Base-by-base conservation (phyloP, 2,888 invertebrate genomes). In the Sesia apiformis region DNA sequence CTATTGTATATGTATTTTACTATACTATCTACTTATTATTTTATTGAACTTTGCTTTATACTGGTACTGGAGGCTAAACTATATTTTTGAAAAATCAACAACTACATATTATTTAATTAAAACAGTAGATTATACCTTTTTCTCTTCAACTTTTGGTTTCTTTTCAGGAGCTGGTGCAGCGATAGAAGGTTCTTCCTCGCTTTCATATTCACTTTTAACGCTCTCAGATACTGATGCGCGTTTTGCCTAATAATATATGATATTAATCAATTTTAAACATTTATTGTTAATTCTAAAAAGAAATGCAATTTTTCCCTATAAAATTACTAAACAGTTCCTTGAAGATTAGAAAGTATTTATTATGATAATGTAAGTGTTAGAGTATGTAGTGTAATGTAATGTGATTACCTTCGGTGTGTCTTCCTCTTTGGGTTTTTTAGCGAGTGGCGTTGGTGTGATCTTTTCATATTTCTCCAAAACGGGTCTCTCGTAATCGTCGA, bases 401-500 rank as follows among this genome's bases (percentile, higher is more conserved):
- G 69, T 74, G 74, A 52, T 84, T 90, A 90, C 90, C 90, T 89
- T 81, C 46, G 74, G 81, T 70, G 81, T 82, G 65, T 81, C 78
- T 72, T 82, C 86, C 70, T 84, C 83, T 80, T 82, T 90, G 55
- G 74, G 70, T 80, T 83, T 90, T 87, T 90, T 90, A 76, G 82
- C 84, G 52, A 88, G 78, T 66, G 90, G 90, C 70, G 90, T 90
- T 53, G 90, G 90, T 78, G 90, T 81, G 65, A 90, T 76, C 70
- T 90, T 92, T 84, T 94, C 93, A 69, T 93, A 94, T 82, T 92
- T 93, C 81, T 94, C 94, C 73, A 94, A 86, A 53, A 92, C 93
- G 3, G 94, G 93, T 68, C 94, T 91, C 76, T 95, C 95, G 80
- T 95, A 95, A 87, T 95, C 95, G 53, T 93, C 93, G 71, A 88